phyloP scores from a whole-genome alignment of 1,140 invertebrate species.

The Dreissena polymorpha region DNA sequence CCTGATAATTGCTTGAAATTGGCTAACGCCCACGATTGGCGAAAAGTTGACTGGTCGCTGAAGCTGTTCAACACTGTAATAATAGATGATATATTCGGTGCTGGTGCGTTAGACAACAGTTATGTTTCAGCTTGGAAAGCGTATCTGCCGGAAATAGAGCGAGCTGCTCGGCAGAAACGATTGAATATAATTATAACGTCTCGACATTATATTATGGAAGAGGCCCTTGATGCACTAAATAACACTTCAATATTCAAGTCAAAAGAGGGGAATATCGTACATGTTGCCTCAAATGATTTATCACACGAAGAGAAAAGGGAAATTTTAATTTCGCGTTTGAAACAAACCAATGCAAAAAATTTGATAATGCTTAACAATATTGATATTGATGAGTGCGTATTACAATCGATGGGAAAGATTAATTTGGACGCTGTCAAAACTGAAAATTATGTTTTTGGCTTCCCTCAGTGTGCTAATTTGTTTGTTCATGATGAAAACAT shows the following conservation, averaged over 20 bases:
- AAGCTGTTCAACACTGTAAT: constrained; percentile 25
- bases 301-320: background rate
- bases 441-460: constrained; percentile 31
- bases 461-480: constrained; percentile 40
- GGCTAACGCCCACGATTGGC: background rate
- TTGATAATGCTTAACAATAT: background rate
- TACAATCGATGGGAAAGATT: background rate
- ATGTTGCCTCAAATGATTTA: background rate
- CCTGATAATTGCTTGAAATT: background rate
- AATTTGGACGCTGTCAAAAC: background rate
- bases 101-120: constrained; percentile 24
- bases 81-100: constrained; percentile 49
- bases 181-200: constrained; percentile 30
- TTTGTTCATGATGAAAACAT: constrained; percentile 28
- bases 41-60: constrained; percentile 13
- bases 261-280: background rate
- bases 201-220: constrained; percentile 35
- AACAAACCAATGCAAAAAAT: background rate
- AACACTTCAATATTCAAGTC: background rate
- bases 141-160: constrained; percentile 17
- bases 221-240: constrained; percentile 14
- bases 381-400: constrained; percentile 11
- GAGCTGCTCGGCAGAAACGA: background rate
- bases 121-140: constrained; percentile 10
- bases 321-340: background rate